Percentiles rank a stretch among this genome's conserved stretches.
phyloP scores from a whole-genome alignment of 2,113 vertebrate genomes.

The Pelecanus crispus region DNA sequence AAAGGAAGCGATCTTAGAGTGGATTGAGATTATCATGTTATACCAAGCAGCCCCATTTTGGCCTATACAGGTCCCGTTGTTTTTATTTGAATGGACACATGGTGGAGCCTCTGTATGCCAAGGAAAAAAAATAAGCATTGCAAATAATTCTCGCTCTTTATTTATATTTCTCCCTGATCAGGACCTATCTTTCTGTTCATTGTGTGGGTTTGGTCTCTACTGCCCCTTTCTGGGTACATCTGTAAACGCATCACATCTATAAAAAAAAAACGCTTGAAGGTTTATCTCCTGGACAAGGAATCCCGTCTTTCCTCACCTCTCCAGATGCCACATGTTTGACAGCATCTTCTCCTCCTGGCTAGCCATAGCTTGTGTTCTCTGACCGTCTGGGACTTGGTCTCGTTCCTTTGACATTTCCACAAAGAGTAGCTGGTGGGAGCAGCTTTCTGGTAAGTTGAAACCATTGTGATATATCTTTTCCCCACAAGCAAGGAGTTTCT shows the following conservation, averaged over 20 bases:
- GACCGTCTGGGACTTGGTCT: background rate
- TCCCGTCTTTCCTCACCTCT: background rate
- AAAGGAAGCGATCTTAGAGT: background rate
- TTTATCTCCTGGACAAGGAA: background rate
- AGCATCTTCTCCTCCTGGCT: background rate
- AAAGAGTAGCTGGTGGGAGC: background rate
- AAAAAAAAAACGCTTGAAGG: background rate
- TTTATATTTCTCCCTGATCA: background rate
- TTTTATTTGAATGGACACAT: background rate
- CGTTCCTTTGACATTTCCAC: background rate
- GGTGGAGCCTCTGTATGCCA: background rate
- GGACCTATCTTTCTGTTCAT: background rate
- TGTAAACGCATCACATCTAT: background rate
- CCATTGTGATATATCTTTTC: background rate
- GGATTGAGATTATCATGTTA: background rate
- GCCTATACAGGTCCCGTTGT: background rate
- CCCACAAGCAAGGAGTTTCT: background rate
- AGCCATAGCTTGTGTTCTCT: background rate
- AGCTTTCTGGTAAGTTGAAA: background rate
- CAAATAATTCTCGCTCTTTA: background rate
- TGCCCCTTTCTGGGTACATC: conserved; percentile 57
- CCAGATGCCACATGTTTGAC: background rate
- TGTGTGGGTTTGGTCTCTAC: conserved; percentile 36
- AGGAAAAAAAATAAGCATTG: background rate
- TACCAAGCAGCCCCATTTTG: background rate